A percentile compares a stretch with the other conserved stretches of the same genome.
Evolutionary conservation across 1,140 invertebrate species (phyloP).

Genomic region (Drosophila takahashii): DNA sequence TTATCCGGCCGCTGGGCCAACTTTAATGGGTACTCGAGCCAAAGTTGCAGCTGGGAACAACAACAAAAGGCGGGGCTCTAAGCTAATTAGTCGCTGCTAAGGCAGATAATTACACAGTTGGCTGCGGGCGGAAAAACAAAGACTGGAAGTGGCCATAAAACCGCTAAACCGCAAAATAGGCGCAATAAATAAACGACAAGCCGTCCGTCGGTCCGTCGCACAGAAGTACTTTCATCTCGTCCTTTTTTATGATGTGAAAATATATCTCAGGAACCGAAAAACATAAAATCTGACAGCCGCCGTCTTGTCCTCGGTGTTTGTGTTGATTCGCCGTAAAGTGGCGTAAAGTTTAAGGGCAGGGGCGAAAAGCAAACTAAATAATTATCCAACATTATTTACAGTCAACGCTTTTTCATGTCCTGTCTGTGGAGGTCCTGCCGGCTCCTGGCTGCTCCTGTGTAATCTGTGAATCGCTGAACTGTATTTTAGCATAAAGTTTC

Average conservation of each 20-base stretch:
- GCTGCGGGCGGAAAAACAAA: slow-evolving; percentile 44
- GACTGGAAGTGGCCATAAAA: slow-evolving; percentile 72
- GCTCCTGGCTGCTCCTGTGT: slow-evolving; percentile 22
- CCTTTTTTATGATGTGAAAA: slow-evolving; percentile 47
- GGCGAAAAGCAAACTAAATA: slow-evolving; percentile 67
- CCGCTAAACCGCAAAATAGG: slow-evolving; percentile 81
- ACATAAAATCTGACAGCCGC: slow-evolving; percentile 38
- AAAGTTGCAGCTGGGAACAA: slow-evolving; percentile 29
- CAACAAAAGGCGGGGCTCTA: slow-evolving; percentile 34
- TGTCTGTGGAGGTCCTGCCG: slow-evolving; percentile 2
- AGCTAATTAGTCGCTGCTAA: slow-evolving; percentile 75
- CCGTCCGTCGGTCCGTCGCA: slow-evolving; percentile 10
- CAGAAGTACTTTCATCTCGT: slow-evolving; percentile 28
- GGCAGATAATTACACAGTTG: slow-evolving; percentile 68
- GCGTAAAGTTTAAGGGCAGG: slow-evolving; percentile 25
- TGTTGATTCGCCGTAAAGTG: slow-evolving; percentile 66
- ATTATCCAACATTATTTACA: slow-evolving; percentile 82
- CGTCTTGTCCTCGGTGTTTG: slow-evolving; percentile 26
- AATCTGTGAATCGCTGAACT: slow-evolving; percentile 79
- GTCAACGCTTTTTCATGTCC: slow-evolving; percentile 64
- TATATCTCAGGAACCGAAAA: slow-evolving; percentile 18
- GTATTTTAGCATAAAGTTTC: slow-evolving; percentile 80
- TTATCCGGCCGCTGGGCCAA: slow-evolving; percentile 34
- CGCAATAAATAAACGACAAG: slow-evolving; percentile 71
- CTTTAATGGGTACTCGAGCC: slow-evolving; percentile 45